Percentiles rank a stretch among this genome's conserved stretches.
phyloP scores from a whole-genome alignment of 2,888 invertebrate genomes.

The Tupiocoris notatus region DNA sequence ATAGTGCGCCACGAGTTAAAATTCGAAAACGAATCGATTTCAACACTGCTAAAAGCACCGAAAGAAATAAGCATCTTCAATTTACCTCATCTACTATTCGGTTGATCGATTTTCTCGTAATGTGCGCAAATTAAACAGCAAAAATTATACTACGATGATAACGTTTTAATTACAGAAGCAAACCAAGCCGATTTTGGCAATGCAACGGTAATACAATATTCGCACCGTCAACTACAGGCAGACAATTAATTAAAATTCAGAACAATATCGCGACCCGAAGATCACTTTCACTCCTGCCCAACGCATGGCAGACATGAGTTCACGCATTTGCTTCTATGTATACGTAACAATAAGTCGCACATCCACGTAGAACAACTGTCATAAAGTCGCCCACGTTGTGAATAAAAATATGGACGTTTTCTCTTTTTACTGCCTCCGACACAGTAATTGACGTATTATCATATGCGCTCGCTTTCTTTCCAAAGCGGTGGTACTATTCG shows the following conservation, averaged over 20 bases:
- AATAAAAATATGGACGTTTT: not conserved
- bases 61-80: no score
- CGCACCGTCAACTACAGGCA: no score
- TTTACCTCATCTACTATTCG: no score
- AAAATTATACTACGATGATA: no score
- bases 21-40: no score
- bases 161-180: no score
- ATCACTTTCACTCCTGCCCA: not conserved
- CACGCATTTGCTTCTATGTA: not conserved
- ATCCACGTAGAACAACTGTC: not conserved
- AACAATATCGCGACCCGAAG: not conserved
- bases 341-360: not conserved
- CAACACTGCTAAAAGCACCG: no score
- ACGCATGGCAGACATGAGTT: not conserved
- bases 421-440: slow-evolving; percentile 1
- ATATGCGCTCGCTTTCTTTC: slow-evolving; percentile 18
- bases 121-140: no score
- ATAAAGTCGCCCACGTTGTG: not conserved
- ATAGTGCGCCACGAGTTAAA: no score
- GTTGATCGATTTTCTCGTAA: no score
- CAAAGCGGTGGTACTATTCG: slow-evolving; percentile 2
- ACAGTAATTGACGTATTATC: slow-evolving; percentile 25
- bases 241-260: not conserved
- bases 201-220: no score
- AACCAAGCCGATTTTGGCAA: no score